phyloP scores from a whole-genome alignment of 2,797 vertebrate genomes.

The Tamandua tetradactyla region DNA sequence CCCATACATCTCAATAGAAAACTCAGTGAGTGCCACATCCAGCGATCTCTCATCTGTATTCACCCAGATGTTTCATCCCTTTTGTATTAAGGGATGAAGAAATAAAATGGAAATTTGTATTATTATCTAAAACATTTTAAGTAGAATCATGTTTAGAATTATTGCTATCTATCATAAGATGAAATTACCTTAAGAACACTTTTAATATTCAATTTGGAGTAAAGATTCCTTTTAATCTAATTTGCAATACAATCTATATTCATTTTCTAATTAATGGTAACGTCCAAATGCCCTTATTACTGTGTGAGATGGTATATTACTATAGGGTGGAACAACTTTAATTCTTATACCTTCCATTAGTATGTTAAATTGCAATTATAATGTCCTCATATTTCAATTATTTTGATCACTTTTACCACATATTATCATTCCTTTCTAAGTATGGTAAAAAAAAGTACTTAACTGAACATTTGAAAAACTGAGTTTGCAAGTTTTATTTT shows the following conservation, averaged over 20 bases:
- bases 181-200: background rate
- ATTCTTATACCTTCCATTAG: slow-evolving; percentile 57
- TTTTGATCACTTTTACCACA: slow-evolving; percentile 60
- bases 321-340: no score
- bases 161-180: background rate
- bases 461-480: slow-evolving; percentile 47
- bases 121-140: slow-evolving; percentile 3
- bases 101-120: background rate
- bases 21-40: background rate
- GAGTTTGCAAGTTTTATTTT: slow-evolving; percentile 21
- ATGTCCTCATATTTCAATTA: slow-evolving; percentile 72
- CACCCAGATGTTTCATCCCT: background rate
- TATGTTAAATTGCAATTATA: slow-evolving; percentile 76
- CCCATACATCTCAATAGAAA: background rate
- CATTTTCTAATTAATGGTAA: slow-evolving; percentile 70
- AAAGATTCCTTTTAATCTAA: slow-evolving; percentile 41
- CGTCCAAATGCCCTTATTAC: slow-evolving; percentile 40
- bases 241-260: slow-evolving; percentile 56
- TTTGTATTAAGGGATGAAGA: background rate
- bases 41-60: background rate
- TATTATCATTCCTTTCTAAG: background rate
- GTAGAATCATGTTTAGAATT: background rate
- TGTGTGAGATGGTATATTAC: background rate
- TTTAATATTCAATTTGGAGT: slow-evolving; percentile 44
- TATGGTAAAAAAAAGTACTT: background rate